phyloP scores from a whole-genome alignment of 2,797 vertebrate species.

The Rhodeus uyekii region DNA sequence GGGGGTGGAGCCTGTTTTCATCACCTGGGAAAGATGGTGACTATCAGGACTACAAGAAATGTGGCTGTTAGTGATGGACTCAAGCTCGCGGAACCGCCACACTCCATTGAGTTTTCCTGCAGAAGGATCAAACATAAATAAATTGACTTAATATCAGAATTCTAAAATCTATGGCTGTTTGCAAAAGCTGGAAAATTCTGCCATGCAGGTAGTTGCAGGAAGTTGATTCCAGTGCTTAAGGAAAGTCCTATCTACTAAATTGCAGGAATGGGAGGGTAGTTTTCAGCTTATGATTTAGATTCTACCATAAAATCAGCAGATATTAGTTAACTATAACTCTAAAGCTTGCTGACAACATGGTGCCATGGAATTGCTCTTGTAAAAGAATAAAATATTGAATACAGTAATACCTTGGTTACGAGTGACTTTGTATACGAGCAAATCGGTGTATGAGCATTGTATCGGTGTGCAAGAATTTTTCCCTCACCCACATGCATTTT shows the following conservation, averaged over 20 bases:
- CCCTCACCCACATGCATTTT: too few species aligned
- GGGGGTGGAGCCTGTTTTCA: conserved; percentile 70
- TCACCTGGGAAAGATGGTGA: conserved; percentile 87
- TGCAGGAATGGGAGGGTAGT: background rate
- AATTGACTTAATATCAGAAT: background rate
- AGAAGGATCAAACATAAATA: background rate
- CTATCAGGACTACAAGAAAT: conserved; percentile 77
- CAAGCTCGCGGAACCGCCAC: conserved; percentile 80
- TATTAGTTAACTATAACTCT: background rate
- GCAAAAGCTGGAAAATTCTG: background rate
- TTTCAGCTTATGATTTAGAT: background rate
- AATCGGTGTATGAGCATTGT: too few species aligned
- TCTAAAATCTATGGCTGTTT: background rate
- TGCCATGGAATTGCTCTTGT: background rate
- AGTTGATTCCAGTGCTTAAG: background rate
- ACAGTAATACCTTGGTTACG: too few species aligned
- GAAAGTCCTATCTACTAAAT: background rate
- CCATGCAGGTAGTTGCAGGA: background rate
- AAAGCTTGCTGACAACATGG: background rate
- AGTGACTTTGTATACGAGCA: too few species aligned
- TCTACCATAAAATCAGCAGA: background rate
- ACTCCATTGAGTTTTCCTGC: conserved; percentile 97
- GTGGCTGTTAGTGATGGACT: conserved; percentile 69
- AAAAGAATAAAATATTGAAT: background rate
- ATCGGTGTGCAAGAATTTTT: too few species aligned